These are phyloP conservation scores for Poeciliopsis prolifica DNA, from an alignment of 2,113 vertebrate genomes.

Conservation along the genomic window DNA sequence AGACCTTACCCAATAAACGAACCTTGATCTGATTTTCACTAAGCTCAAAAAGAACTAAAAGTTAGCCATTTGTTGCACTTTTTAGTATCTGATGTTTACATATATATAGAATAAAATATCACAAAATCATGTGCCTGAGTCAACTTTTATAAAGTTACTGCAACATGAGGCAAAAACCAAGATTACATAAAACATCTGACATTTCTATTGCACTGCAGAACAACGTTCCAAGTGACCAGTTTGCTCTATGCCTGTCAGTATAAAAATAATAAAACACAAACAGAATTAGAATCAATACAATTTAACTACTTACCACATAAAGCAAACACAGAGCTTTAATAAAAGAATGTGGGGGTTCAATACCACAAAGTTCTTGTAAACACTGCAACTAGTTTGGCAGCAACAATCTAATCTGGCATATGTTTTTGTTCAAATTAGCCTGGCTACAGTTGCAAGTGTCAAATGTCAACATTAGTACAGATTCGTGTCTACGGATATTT, in stretches of 20 bases:
- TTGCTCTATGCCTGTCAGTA: no score
- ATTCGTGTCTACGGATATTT: not conserved
- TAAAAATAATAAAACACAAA: not conserved
- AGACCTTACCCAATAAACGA: no score
- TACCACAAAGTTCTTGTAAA: constrained; percentile 56
- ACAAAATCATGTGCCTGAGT: not conserved
- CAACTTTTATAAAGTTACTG: not conserved
- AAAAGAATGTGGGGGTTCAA: constrained; percentile 51
- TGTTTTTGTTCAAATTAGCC: constrained; percentile 30
- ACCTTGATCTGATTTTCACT: no score
- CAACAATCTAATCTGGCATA: constrained; percentile 41
- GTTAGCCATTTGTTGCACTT: no score
- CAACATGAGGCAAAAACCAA: not conserved
- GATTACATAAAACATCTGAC: not conserved
- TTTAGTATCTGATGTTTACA: not conserved
- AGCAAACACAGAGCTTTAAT: constrained; percentile 42
- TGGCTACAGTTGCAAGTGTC: constrained; percentile 17
- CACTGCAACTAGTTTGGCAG: constrained; percentile 52
- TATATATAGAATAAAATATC: not conserved
- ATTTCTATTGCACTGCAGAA: not conserved
- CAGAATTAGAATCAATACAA: constrained; percentile 13
- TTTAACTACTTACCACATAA: constrained; percentile 42
- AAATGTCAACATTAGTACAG: not conserved
- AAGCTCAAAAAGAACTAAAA: not conserved
- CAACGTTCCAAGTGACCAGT: not conserved